A percentile compares a stretch with the other conserved stretches of the same genome.
These are phyloP conservation scores for Anoplophora glabripennis DNA, from an alignment of 1,140 invertebrate species.

Conservation along the genomic window DNA sequence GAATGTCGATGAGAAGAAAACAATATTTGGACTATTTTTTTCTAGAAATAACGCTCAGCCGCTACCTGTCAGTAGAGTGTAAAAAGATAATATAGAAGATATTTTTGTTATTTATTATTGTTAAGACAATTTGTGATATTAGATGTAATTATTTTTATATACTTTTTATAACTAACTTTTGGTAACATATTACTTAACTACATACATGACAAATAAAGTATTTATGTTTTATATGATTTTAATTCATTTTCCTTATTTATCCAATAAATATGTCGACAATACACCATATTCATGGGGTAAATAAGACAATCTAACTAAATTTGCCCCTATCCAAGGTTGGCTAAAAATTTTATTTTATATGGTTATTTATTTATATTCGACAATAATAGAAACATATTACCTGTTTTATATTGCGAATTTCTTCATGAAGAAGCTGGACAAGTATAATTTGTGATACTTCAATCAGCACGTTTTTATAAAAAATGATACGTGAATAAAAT, in stretches of 20 bases:
- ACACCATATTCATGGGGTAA: too few relatives aligned
- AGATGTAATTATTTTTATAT: slow-evolving; percentile 5
- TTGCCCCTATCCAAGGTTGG: too few relatives aligned
- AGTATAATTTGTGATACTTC: too few relatives aligned
- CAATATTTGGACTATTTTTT: slow-evolving; percentile 27
- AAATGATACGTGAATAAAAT: too few relatives aligned
- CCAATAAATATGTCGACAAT: background rate
- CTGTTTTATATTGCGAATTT: too few relatives aligned
- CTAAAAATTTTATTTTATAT: too few relatives aligned
- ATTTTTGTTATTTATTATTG: slow-evolving; percentile 12
- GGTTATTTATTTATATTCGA: too few relatives aligned
- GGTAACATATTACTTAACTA: background rate
- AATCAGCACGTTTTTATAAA: too few relatives aligned
- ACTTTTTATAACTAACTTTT: background rate
- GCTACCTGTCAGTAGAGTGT: slow-evolving; percentile 41
- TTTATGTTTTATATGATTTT: slow-evolving; percentile 8
- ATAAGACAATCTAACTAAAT: too few relatives aligned
- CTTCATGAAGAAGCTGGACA: too few relatives aligned
- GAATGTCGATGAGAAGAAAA: slow-evolving; percentile 23
- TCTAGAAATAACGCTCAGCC: slow-evolving; percentile 21
- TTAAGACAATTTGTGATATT: slow-evolving; percentile 4
- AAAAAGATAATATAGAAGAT: slow-evolving; percentile 6
- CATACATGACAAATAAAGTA: slow-evolving; percentile 1
- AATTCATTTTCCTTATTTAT: background rate
- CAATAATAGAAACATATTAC: too few relatives aligned